These are phyloP conservation scores for Quadriops clusia DNA, from an alignment of 2,888 invertebrate species.

Conservation along the genomic window DNA sequence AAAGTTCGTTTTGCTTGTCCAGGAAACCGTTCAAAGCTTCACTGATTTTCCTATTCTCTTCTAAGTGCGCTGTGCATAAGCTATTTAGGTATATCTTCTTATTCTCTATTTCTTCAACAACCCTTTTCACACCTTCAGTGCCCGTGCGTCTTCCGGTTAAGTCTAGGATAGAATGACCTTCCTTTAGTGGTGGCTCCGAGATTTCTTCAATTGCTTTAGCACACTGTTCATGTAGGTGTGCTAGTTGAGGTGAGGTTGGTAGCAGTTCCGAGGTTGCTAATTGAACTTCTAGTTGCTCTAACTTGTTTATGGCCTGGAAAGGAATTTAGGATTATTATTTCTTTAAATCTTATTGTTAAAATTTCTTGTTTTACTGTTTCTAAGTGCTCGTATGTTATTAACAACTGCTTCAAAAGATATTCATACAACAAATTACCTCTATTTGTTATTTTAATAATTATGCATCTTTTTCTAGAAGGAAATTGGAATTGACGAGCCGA, in stretches of 20 bases:
- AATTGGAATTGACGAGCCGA: not conserved
- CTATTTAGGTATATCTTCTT: conserved; percentile 53
- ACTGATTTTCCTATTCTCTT: conserved; percentile 57
- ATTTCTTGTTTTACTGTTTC: too few species aligned
- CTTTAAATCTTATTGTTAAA: too few species aligned
- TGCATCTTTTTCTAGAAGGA: not conserved
- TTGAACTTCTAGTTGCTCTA: conserved; percentile 65
- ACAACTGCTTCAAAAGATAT: too few species aligned
- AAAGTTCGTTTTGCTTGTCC: conserved; percentile 54
- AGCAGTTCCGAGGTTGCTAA: conserved; percentile 52
- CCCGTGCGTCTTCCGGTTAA: conserved; percentile 52
- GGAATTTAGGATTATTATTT: conserved; percentile 4
- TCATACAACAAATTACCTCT: not conserved
- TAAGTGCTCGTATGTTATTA: too few species aligned
- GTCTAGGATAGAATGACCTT: conserved; percentile 62
- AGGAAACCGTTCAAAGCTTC: conserved; percentile 56
- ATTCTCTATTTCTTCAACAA: conserved; percentile 63
- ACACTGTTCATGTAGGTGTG: conserved; percentile 54
- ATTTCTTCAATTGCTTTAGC: conserved; percentile 53
- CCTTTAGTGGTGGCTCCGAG: conserved; percentile 52
- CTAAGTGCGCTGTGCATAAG: conserved; percentile 53
- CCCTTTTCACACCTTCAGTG: conserved; percentile 51
- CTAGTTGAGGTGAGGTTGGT: conserved; percentile 52
- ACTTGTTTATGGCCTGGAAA: conserved; percentile 52
- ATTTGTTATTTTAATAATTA: not conserved